Evolutionary conservation across 2,888 invertebrate genomes (phyloP).

Genomic region (Drosophila affinis): DNA sequence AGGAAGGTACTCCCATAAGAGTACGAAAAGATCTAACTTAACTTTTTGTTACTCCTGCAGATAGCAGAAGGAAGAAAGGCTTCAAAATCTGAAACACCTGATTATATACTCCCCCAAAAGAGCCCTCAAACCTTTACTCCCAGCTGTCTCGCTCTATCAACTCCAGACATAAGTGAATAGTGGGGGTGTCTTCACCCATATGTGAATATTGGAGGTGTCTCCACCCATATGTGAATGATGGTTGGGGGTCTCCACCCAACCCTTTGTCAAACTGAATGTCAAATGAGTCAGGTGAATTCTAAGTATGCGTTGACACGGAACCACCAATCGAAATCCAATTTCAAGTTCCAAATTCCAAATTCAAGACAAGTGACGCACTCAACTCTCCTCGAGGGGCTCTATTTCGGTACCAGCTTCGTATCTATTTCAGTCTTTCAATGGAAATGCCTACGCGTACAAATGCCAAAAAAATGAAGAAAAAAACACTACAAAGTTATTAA

Average conservation of each 20-base stretch:
- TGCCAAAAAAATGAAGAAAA: slow-evolving; percentile 28
- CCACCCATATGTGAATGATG: not conserved
- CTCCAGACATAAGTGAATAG: not conserved
- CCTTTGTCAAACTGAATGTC: not conserved
- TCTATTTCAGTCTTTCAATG: slow-evolving; percentile 30
- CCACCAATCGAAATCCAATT: slow-evolving; percentile 4
- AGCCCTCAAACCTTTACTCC: not conserved
- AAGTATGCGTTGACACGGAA: slow-evolving; percentile 18
- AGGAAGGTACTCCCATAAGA: no score
- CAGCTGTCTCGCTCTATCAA: not conserved
- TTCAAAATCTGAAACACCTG: not conserved
- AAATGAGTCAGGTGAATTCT: not conserved
- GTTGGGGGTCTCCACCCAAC: not conserved
- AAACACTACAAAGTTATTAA: slow-evolving; percentile 4
- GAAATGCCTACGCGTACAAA: slow-evolving; percentile 46
- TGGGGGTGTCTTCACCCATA: no score
- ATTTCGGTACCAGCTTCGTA: slow-evolving; percentile 19
- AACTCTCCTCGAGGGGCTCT: slow-evolving; percentile 22
- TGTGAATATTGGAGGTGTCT: not conserved
- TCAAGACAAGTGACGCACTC: slow-evolving; percentile 34
- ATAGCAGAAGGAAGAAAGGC: no score
- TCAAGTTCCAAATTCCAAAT: slow-evolving; percentile 15
- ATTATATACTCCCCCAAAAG: not conserved
- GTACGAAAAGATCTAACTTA: no score
- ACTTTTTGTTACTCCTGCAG: no score